Evolutionary conservation across 2,797 vertebrate species (phyloP), one percentile per base, ranked within the genome.

Genomic region (Acanthornis magna): DNA sequence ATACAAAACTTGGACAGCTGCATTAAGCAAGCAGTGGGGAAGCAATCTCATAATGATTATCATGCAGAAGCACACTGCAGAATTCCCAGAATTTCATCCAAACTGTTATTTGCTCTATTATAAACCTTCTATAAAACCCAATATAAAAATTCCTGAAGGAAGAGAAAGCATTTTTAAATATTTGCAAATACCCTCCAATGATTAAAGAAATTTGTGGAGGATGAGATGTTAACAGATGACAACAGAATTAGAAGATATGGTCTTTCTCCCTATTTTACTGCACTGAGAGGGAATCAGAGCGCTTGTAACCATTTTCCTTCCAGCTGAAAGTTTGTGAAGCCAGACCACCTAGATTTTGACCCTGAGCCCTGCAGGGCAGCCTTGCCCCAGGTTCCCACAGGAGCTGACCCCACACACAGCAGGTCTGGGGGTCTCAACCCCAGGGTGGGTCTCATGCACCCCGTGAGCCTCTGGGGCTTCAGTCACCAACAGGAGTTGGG

Each of bases 1-100:
- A 97, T 96, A 97, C 97, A 96, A 96, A 95, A 96, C 95, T 97
- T 96, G 98, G 97, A 97, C 97, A 94, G 97, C 95, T 94, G 61
- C 97, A 96, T 98, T 97, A 97, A 96, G 95, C 97, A 95, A 97
- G 96, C 97, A 96, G 97, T 96, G 61, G 97, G 98, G 97, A 97
- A 95, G 97, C 97, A 96, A 96, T 97, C 96, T 96, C 97, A 96
- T 95, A 95, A 81, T 76, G 96, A 97, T 97, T 96, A 97, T 97
- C 95, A 95, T 89, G 88, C 89, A 91, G 95, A 97, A 97, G 93
- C 42, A 16, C 80, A 74, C 83, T 92, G 91, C 84, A 65, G 89
- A 97, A 98, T 97, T 98, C 97, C 97, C 97, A 97, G 97, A 97
- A 97, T 97, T 96, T 97, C 97, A 97, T 97, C 97, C 95, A 97